These are phyloP conservation scores for Hoplodrina blanda DNA, from an alignment of 2,888 invertebrate species.

Conservation along the genomic window DNA sequence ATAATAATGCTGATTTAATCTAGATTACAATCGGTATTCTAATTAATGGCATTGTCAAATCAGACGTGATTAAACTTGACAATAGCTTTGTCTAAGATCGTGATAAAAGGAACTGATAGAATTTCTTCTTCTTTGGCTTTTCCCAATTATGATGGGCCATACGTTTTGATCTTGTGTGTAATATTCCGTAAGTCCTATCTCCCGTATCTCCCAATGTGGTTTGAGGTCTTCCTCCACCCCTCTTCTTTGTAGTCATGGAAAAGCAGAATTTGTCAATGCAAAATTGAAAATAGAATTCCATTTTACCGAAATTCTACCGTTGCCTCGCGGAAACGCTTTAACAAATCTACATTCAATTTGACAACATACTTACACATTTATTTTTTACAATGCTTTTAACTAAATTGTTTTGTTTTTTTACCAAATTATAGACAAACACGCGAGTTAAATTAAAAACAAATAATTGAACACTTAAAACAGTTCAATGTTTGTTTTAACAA, in stretches of 20 bases:
- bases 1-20: conserved; percentile 37
- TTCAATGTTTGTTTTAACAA: conserved; percentile 43
- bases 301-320: conserved; percentile 4
- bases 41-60: conserved; percentile 38
- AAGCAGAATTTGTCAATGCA: background rate
- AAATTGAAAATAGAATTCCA: background rate
- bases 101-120: background rate
- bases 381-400: background rate
- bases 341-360: conserved; percentile 6
- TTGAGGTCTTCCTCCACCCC: too few relatives aligned
- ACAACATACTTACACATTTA: background rate
- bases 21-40: conserved; percentile 22
- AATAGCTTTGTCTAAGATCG: background rate
- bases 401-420: background rate
- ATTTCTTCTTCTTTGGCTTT: too few relatives aligned
- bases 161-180: too few relatives aligned
- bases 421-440: conserved; percentile 28
- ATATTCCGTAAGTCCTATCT: too few relatives aligned
- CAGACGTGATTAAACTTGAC: conserved; percentile 24
- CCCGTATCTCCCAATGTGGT: too few relatives aligned
- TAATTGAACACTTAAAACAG: conserved; percentile 13
- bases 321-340: conserved; percentile 2
- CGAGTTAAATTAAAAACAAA: conserved; percentile 37
- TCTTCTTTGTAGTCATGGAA: too few relatives aligned
- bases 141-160: too few relatives aligned